These are phyloP conservation scores for Lophius piscatorius DNA, from an alignment of 2,113 vertebrate genomes.

Conservation along the genomic window DNA sequence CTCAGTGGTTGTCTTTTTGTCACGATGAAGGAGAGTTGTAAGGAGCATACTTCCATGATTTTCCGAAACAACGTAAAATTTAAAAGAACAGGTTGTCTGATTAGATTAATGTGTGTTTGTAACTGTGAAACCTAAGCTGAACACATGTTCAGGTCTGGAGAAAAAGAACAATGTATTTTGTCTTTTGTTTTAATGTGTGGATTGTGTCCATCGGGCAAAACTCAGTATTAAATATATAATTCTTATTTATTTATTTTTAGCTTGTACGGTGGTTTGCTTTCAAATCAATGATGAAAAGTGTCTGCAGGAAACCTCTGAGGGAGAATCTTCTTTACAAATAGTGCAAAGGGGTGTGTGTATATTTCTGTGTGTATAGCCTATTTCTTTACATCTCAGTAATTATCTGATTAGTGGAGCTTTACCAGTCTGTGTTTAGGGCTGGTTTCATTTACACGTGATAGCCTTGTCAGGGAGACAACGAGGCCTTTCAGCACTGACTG, in stretches of 20 bases:
- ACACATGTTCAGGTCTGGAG: constrained; percentile 14
- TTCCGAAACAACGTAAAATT: constrained; percentile 8
- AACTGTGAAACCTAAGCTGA: constrained; percentile 26
- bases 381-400: constrained; percentile 54
- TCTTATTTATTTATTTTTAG: constrained; percentile 2
- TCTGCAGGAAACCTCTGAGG: constrained; percentile 13
- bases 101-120: constrained; percentile 9
- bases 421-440: constrained; percentile 66
- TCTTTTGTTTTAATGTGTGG: background rate
- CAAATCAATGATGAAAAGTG: constrained; percentile 19
- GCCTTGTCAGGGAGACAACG: constrained; percentile 60
- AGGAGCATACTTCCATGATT: background rate
- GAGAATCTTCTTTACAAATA: constrained; percentile 14
- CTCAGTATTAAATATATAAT: constrained; percentile 5
- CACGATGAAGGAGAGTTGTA: constrained; percentile 1
- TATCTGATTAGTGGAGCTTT: constrained; percentile 77
- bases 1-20: constrained; percentile 8
- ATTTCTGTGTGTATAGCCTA: constrained; percentile 26
- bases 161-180: constrained; percentile 2
- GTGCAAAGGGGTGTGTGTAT: constrained; percentile 22
- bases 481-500: constrained; percentile 41
- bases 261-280: constrained; percentile 10
- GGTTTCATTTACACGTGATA: constrained; percentile 70
- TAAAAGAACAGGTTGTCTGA: constrained; percentile 30
- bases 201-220: constrained; percentile 8